Base-by-base conservation (phyloP, 2,113 vertebrate genomes). In the Vicugna pacos region DNA sequence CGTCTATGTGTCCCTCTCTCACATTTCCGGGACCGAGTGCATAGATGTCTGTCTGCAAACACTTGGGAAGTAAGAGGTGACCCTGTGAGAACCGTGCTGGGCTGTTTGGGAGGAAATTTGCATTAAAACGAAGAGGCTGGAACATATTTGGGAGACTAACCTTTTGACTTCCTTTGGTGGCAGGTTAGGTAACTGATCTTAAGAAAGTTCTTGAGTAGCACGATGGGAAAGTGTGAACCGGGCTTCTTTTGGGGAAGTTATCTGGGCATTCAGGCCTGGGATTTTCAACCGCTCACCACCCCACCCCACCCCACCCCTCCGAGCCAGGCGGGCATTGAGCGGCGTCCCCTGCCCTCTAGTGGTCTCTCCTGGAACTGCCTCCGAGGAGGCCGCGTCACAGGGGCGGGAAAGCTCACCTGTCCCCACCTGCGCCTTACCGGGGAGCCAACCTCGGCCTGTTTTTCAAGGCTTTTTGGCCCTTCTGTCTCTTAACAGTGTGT, bases 321-420 rank as follows among this genome's bases (percentile, higher is more conserved):
- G 9, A 1, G 6, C 79, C 16, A 2, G 4, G 54, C 9, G 3
- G 9, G 3, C 35, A 32, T 48, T 26, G 15, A 80, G 35, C 2
- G 65, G 70, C 30, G 22, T 77, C 32, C 60, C 19, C 80, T 83
- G 95, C 95, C 96, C 84, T 91, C 97, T 69, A 52, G 91, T 65
- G 97, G 97, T 30, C 9, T 0, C 4, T 54, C 13, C 2, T 86
- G 92, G 94, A 83, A 94, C 84, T 91, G 83, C 64, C 32, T 20
- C 20, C 69, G 62, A 76, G 52, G 58, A 70, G 54, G 32, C 48
- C 10, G n/a, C 13, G 15, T 17, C 16, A 0, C 35, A 0, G 2
- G 20, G 48, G 32, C n/a, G 15, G 56, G 14, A 67, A 8, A 7
- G 46, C 12, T 12, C 19, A 3, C 6, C 19, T 11, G n/a, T 52